Percentiles rank a stretch among this genome's conserved stretches.
phyloP scores from a whole-genome alignment of 2,888 invertebrate genomes.

The Serrognathus titanus region DNA sequence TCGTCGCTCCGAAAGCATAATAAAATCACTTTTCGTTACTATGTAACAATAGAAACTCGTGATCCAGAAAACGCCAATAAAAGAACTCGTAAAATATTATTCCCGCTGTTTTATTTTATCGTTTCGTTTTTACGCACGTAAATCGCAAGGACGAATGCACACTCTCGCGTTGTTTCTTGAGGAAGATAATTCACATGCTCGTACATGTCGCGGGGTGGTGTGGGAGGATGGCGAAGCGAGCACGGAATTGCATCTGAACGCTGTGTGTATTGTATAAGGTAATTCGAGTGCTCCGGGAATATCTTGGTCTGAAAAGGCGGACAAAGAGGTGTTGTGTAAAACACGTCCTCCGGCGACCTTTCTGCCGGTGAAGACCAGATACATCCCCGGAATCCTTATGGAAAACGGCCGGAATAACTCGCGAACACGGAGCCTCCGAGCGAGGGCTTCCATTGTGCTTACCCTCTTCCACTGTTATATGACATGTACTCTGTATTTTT shows the following conservation, averaged over 20 bases:
- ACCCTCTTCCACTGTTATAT: too few relatives aligned
- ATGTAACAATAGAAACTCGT: too few relatives aligned
- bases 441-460: too few relatives aligned
- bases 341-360: constrained; percentile 3
- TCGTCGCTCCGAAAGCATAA: too few relatives aligned
- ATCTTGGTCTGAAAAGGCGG: constrained; percentile 1
- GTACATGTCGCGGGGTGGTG: background rate
- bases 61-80: too few relatives aligned
- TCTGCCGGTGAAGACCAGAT: background rate
- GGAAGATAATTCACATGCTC: background rate
- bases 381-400: too few relatives aligned
- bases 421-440: too few relatives aligned
- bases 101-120: background rate
- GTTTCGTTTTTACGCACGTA: background rate
- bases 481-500: too few relatives aligned
- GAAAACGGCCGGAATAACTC: too few relatives aligned
- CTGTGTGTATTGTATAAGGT: background rate
- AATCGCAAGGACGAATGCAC: background rate
- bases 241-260: background rate
- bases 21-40: too few relatives aligned
- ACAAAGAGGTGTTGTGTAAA: constrained; percentile 3
- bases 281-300: constrained; percentile 2
- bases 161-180: background rate
- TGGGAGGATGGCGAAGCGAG: background rate
- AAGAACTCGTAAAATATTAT: background rate